These are phyloP conservation scores for Beaufortia kweichowensis DNA, from an alignment of 2,113 vertebrate species.

Conservation along the genomic window DNA sequence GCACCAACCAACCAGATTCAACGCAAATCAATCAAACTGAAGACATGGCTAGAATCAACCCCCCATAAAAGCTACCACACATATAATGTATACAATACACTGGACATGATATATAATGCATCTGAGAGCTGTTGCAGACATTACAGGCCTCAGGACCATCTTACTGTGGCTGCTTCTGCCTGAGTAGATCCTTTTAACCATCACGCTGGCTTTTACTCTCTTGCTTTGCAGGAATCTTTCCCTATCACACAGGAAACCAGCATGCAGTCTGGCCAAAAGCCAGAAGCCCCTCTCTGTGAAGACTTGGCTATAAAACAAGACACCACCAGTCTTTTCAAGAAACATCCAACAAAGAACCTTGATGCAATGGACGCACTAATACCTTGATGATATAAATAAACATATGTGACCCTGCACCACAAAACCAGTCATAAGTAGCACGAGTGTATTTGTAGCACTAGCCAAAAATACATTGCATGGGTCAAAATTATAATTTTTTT, in stretches of 20 bases:
- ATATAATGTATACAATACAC: background rate
- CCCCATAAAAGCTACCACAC: background rate
- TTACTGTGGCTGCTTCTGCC: slow-evolving; percentile 5
- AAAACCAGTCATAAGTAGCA: no score
- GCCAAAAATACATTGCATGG: no score
- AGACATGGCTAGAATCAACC: background rate
- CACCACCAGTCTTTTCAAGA: background rate
- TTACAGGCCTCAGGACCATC: background rate
- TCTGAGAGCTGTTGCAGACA: slow-evolving; percentile 1
- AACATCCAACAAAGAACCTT: background rate
- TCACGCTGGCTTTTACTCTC: slow-evolving; percentile 14
- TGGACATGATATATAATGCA: background rate
- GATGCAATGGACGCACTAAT: background rate
- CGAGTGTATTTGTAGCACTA: no score
- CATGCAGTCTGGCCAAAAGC: slow-evolving; percentile 17
- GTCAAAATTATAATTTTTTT: no score
- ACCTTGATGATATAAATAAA: no score
- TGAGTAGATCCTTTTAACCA: slow-evolving; percentile 8
- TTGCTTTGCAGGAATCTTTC: slow-evolving; percentile 24
- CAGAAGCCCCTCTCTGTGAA: background rate
- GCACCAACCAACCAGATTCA: background rate
- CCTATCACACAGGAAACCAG: slow-evolving; percentile 21
- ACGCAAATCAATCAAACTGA: background rate
- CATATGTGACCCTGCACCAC: no score
- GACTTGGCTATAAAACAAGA: background rate